Percentiles rank a stretch among this genome's conserved stretches.
These are phyloP conservation scores for Ceraclea dissimilis DNA, from an alignment of 2,888 invertebrate genomes.

Conservation along the genomic window DNA sequence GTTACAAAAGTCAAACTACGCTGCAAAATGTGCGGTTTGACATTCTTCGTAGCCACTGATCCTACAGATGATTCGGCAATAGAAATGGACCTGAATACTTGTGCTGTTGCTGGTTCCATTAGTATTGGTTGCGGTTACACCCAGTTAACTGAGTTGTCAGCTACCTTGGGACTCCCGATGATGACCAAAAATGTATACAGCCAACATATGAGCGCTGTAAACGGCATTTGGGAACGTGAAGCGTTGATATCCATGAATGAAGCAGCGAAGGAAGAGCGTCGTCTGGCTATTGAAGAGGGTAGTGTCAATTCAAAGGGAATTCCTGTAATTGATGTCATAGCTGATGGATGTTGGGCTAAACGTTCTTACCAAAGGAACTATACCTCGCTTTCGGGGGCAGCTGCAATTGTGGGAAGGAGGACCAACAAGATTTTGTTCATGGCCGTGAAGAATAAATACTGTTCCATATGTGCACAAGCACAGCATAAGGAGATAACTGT, in stretches of 20 bases:
- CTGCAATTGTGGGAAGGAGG: conserved; percentile 1
- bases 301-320: conserved; percentile 3
- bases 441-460: conserved; percentile 6
- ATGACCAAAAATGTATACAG: background rate
- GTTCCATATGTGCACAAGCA: conserved; percentile 1
- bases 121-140: background rate
- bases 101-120: conserved; percentile 2
- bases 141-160: background rate
- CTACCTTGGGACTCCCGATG: background rate
- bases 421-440: conserved; percentile 2
- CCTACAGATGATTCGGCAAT: background rate
- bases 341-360: conserved; percentile 9
- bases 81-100: background rate
- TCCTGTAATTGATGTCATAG: conserved; percentile 1
- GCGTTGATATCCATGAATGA: background rate
- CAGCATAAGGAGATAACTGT: background rate
- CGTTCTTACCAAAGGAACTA: conserved; percentile 6
- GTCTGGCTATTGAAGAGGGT: background rate
- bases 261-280: background rate
- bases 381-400: background rate
- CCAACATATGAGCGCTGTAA: background rate
- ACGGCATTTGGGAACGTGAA: conserved; percentile 2
- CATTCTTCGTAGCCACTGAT: background rate
- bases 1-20: background rate
- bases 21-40: background rate